Base-by-base conservation (phyloP, 2,113 vertebrate genomes). In the Cynoglossus semilaevis region DNA sequence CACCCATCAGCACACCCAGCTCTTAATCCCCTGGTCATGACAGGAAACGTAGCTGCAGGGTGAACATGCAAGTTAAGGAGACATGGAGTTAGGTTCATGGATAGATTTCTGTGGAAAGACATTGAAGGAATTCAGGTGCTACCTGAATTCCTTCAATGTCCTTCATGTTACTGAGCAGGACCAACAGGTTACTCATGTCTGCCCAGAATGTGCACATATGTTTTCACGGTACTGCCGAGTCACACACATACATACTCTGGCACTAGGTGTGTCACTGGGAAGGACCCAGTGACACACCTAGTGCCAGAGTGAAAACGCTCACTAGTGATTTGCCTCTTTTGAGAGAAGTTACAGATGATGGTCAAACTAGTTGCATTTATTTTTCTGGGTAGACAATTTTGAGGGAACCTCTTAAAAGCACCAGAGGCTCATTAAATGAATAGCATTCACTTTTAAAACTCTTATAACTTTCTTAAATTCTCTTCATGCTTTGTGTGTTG, bases 161-260 rank as follows among this genome's bases (percentile, higher is more conserved):
- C n/a, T n/a, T 8, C 0, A 1, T 9, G 41, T 65, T 11, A 40
- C 76, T 16, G 15, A 82, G 58, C 88, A 53, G 80, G 86, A 75
- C 42, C 17, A 45, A 79, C 89, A 48, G 78, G 87, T 88, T 76
- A 13, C 64, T 54, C 51, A 16, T 68, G 40, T 57, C 54, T 55
- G 29, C 19, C 36, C n/a, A 48, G 56, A 55, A 10, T 51, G 42
- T 59, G 15, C 9, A 49, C 65, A 46, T 36, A 52, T 42, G 43
- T 18, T 11, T 34, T 17, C 36, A 22, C 9, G 4, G 38, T 63
- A 5, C 7, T 56, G 15, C 4, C 2, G 22, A 29, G 22, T 41
- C 12, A 67, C 15, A 2, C 40, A 45, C 40, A 45, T 49, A 60
- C 48, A 70, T 7, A n/a, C 3, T 9, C 5, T 47, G 51, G 56